Evolutionary conservation across 2,797 vertebrate genomes (phyloP), one percentile per base, ranked within the genome.

Genomic region (Epinephelus malabaricus): DNA sequence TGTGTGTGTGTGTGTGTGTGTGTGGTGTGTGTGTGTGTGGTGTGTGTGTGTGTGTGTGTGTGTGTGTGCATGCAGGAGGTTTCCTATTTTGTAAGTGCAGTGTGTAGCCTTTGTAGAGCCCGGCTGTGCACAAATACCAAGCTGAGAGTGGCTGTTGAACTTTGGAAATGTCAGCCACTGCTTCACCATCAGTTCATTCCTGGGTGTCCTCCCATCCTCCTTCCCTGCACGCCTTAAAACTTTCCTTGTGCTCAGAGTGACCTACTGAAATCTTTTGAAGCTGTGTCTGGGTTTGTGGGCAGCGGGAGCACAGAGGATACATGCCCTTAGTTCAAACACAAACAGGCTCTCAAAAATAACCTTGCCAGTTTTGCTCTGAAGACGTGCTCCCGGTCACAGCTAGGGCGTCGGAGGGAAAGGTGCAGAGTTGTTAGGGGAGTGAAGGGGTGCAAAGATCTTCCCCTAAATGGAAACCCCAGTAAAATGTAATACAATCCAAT

Each of bases 101-200:
- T 84, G 1, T 92, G 93, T 88, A 92, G 90, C 84, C 87, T 92
- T 92, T 90, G 89, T 91, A 78, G 81, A 86, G 85, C 74, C 81
- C 10, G 80, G 60, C 87, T 89, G 85, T 90, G 92, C 90, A 92
- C 92, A 94, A 94, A 94, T 92, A 93, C 88, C 92, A 88, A 89
- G 89, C 86, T 73, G 89, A 91, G 93, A 94, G 90, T 92, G 87
- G 90, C 88, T 93, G 90, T 94, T 94, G 94, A 94, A 95, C 92
- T 94, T 94, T 94, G 86, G 67, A 94, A 95, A 95, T 94, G 93
- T 94, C 93, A 95, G 83, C 84, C 81, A 25, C 71, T 67, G 87
- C 87, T 93, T 88, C 86, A 75, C 81, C 76, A 86, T 89, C 79
- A 64, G 76, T 86, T 84, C 87, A 76, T 84, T 85, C 80, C 86